Percentiles rank a stretch among this genome's conserved stretches.
phyloP scores from a whole-genome alignment of 2,888 invertebrate genomes.

The Callyntrura guangdongensis region DNA sequence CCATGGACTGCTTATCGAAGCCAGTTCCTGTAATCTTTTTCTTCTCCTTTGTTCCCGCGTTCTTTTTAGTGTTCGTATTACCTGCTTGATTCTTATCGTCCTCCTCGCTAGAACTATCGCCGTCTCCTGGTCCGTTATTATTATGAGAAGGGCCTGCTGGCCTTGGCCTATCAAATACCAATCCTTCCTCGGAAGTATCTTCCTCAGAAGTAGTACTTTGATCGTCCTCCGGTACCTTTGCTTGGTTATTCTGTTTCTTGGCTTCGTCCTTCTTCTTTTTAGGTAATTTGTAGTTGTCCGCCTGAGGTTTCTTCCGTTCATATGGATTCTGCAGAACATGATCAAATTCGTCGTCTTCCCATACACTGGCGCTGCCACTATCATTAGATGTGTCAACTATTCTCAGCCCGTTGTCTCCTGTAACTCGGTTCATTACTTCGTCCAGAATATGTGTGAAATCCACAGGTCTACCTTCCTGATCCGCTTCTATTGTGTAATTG shows the following conservation, averaged over 20 bases:
- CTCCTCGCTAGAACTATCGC: constrained; percentile 72
- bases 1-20: neutral
- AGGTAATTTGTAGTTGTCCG: constrained; percentile 61
- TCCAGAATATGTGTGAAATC: constrained; percentile 77
- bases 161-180: constrained; percentile 59
- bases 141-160: constrained; percentile 28
- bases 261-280: constrained; percentile 55
- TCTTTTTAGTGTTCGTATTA: neutral
- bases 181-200: constrained; percentile 69
- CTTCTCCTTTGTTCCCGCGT: constrained; percentile 26
- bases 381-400: constrained; percentile 78
- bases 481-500: constrained; percentile 76
- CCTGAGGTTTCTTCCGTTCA: constrained; percentile 25
- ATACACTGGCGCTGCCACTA: constrained; percentile 71
- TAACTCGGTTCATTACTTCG: constrained; percentile 76
- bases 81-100: constrained; percentile 40
- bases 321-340: constrained; percentile 76
- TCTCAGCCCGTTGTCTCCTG: constrained; percentile 73
- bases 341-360: constrained; percentile 82
- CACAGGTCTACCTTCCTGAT: constrained; percentile 65
- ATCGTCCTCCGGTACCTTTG: constrained; percentile 53
- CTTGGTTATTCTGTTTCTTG: constrained; percentile 48
- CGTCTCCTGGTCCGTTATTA: constrained; percentile 32
- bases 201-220: constrained; percentile 64
- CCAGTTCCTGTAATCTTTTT: constrained; percentile 7